A percentile compares a stretch with the other conserved stretches of the same genome.
Evolutionary conservation across 2,113 vertebrate genomes (phyloP).

Genomic region (Entomyzon cyanotis): DNA sequence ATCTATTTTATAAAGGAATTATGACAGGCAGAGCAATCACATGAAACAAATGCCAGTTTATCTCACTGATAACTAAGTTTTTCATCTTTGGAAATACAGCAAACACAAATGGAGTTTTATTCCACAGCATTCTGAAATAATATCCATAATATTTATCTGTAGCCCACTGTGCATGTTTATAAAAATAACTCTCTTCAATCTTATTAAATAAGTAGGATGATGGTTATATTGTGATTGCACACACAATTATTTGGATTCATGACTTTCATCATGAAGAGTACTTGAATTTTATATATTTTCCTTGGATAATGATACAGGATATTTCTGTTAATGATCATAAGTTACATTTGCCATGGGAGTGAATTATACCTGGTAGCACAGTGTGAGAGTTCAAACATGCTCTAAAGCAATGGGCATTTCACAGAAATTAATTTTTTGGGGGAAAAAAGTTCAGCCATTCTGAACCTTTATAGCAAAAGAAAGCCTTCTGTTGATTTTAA

Average conservation of each 20-base stretch:
- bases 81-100: constrained; percentile 9
- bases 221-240: constrained; percentile 6
- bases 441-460: neutral
- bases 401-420: neutral
- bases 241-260: constrained; percentile 5
- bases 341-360: neutral
- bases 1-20: constrained; percentile 41
- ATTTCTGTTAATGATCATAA: neutral
- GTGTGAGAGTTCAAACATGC: neutral
- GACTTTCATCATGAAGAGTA: neutral
- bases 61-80: constrained; percentile 25
- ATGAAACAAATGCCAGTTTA: constrained; percentile 21
- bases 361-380: neutral
- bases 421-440: neutral
- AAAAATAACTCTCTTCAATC: neutral
- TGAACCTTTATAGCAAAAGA: neutral
- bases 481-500: neutral
- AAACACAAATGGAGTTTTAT: constrained; percentile 26
- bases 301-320: neutral
- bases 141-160: constrained; percentile 2
- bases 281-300: neutral
- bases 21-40: neutral
- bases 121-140: neutral
- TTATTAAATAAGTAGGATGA: constrained; percentile 1
- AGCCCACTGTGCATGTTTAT: neutral